phyloP scores from a whole-genome alignment of 2,888 invertebrate species.

The Dendrolimus houi region DNA sequence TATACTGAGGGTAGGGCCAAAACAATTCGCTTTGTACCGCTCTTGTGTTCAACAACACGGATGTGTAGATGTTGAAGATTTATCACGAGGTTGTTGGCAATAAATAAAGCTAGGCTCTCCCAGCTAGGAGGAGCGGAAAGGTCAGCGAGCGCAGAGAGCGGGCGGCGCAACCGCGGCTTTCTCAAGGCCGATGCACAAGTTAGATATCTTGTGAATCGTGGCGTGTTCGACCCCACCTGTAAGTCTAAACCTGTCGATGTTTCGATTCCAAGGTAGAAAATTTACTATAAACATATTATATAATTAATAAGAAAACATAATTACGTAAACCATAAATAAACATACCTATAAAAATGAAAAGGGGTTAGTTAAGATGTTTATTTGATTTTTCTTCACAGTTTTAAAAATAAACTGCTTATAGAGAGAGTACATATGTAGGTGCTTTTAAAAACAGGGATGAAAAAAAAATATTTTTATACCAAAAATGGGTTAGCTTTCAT shows the following conservation, averaged over 20 bases:
- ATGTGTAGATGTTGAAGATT: conserved; percentile 56
- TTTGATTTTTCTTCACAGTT: no score
- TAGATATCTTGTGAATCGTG: conserved; percentile 48
- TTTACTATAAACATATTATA: not conserved
- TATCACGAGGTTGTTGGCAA: conserved; percentile 45
- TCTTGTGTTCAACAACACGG: conserved; percentile 42
- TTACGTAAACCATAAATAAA: no score
- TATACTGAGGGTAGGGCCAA: not conserved
- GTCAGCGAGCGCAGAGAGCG: conserved; percentile 31
- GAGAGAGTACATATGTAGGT: no score
- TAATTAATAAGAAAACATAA: not conserved
- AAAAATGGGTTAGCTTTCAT: no score
- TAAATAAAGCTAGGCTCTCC: conserved; percentile 45
- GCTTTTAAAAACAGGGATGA: no score
- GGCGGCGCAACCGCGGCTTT: conserved; percentile 31
- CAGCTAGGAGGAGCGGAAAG: conserved; percentile 44
- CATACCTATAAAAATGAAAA: no score
- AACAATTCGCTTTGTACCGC: conserved; percentile 33
- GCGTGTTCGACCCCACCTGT: conserved; percentile 51
- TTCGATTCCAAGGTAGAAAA: not conserved
- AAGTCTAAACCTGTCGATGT: conserved; percentile 27
- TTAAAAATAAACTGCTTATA: no score
- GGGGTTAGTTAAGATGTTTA: no score
- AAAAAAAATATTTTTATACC: no score
- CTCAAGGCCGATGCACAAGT: conserved; percentile 62